A percentile compares a stretch with the other conserved stretches of the same genome.
phyloP scores from a whole-genome alignment of 2,888 invertebrate species.

The Hydroisotoma schaefferi region DNA sequence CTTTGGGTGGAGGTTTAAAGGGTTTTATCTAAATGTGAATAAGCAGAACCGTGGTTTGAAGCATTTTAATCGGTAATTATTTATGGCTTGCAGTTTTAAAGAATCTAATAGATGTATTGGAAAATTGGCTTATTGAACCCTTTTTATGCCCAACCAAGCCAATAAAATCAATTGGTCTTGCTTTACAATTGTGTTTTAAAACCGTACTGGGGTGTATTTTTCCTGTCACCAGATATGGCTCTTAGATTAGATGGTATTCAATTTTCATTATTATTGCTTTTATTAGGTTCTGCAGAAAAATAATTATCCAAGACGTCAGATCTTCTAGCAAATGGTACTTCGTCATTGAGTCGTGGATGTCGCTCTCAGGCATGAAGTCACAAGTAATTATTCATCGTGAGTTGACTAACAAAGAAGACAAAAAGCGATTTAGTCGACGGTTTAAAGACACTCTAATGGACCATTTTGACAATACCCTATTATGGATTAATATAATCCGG shows the following conservation, averaged over 20 bases:
- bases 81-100: no score
- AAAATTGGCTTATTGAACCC: no score
- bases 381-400: conserved; percentile 22
- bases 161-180: no score
- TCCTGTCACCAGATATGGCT: no score
- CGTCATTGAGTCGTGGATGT: conserved; percentile 34
- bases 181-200: no score
- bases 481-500: conserved; percentile 51
- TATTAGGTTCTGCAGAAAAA: conserved; percentile 28
- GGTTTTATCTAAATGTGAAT: no score
- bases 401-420: conserved; percentile 9
- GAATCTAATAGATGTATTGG: no score
- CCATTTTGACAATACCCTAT: conserved; percentile 47
- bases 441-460: conserved; percentile 44
- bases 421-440: conserved; percentile 13
- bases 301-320: conserved; percentile 26
- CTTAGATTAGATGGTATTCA: not conserved
- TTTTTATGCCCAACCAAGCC: no score
- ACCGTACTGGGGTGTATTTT: no score
- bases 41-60: no score
- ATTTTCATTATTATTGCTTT: not conserved
- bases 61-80: no score
- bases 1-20: no score
- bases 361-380: conserved; percentile 20
- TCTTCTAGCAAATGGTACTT: conserved; percentile 23